Conservation (phyloP, 2,888 invertebrate species). For the Caenorhabditis sinica region DNA sequence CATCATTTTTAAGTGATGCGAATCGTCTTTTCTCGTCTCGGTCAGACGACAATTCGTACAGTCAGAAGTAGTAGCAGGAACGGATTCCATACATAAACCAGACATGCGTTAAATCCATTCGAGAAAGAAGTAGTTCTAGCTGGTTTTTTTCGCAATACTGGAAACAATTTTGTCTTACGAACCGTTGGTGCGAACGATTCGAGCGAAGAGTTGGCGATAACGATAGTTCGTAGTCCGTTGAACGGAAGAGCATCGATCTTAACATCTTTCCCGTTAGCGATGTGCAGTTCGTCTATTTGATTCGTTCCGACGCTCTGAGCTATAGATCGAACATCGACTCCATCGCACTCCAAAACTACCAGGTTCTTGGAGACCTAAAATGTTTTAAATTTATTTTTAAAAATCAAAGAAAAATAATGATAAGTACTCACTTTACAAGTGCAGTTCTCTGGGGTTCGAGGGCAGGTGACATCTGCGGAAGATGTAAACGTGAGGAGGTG, state of each 20-base stretch:
- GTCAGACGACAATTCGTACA: slow-evolving; percentile 33
- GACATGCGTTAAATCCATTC: slow-evolving; percentile 15
- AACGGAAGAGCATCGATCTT: slow-evolving; percentile 61
- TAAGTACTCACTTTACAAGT: slow-evolving; percentile 44
- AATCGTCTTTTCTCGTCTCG: slow-evolving; percentile 23
- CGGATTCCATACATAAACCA: not conserved
- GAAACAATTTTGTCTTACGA: too few relatives aligned
- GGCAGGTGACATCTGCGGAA: slow-evolving; percentile 37
- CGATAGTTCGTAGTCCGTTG: slow-evolving; percentile 41
- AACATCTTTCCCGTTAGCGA: slow-evolving; percentile 43
- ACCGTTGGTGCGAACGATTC: slow-evolving; percentile 45
- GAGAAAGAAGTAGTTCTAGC: not conserved
- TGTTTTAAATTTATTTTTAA: not conserved
- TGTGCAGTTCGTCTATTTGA: slow-evolving; percentile 64
- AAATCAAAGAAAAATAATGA: not conserved
- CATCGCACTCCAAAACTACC: slow-evolving; percentile 38
- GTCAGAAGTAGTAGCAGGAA: slow-evolving; percentile 10
- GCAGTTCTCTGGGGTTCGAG: slow-evolving; percentile 34
- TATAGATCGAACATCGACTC: slow-evolving; percentile 25
- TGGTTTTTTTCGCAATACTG: not conserved
- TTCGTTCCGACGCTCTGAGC: slow-evolving; percentile 60
- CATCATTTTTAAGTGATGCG: slow-evolving; percentile 39
- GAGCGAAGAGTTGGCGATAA: slow-evolving; percentile 45
- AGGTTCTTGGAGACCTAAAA: slow-evolving; percentile 46
- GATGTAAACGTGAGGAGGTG: slow-evolving; percentile 9